These are phyloP conservation scores for Nipponia nippon DNA, from an alignment of 2,113 vertebrate genomes.

Conservation along the genomic window DNA sequence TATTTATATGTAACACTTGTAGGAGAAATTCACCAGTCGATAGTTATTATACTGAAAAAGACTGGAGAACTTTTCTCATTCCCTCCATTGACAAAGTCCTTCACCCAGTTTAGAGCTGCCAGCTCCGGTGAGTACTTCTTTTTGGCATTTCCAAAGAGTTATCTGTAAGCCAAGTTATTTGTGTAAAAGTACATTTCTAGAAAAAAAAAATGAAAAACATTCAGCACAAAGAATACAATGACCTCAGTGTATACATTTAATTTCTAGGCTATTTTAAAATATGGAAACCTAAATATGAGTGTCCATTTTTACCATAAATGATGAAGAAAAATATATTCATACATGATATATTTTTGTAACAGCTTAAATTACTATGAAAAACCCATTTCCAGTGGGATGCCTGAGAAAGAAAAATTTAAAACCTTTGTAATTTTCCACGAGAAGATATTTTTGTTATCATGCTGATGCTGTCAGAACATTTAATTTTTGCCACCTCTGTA, in stretches of 20 bases:
- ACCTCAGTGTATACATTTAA: not conserved
- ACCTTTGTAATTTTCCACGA: not conserved
- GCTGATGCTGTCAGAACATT: not conserved
- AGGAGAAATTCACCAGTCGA: not conserved
- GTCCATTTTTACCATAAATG: not conserved
- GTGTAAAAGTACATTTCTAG: not conserved
- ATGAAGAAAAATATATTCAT: not conserved
- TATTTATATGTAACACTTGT: not conserved
- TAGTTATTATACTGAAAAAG: not conserved
- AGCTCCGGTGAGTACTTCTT: not conserved
- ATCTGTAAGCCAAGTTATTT: not conserved
- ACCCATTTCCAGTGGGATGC: not conserved
- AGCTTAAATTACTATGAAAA: not conserved
- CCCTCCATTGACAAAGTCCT: not conserved
- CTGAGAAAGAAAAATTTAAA: not conserved
- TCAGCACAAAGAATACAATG: not conserved
- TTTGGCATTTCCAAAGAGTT: not conserved
- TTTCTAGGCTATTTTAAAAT: not conserved
- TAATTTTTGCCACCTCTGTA: not conserved
- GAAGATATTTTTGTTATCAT: not conserved
- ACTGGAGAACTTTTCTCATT: not conserved
- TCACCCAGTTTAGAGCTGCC: not conserved
- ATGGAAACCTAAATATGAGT: not conserved
- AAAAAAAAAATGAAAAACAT: no score
- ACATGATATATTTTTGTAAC: not conserved